Conservation (phyloP, 2,113 vertebrate genomes). For the Ciconia stormi region DNA sequence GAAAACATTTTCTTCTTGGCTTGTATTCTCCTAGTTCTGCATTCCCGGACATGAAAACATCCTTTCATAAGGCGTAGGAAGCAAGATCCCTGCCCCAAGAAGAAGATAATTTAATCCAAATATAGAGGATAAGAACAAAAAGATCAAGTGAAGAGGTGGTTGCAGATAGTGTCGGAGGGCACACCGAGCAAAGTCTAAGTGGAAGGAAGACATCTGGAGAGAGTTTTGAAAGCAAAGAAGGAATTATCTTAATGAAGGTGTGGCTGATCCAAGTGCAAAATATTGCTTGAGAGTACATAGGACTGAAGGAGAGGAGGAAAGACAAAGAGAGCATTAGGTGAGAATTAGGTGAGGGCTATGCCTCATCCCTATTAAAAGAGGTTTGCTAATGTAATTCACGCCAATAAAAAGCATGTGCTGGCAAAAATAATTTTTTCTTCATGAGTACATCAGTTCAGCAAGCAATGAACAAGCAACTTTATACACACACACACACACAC, state of each 20-base stretch:
- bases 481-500: accelerated
- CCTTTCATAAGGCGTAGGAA: background rate
- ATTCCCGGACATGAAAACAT: background rate
- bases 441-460: background rate
- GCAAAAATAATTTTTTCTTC: background rate
- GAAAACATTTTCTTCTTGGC: background rate
- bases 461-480: background rate
- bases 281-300: background rate
- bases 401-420: background rate
- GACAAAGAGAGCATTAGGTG: background rate
- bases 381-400: background rate
- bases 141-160: background rate
- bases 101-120: background rate
- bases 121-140: background rate
- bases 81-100: background rate
- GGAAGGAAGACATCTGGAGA: background rate
- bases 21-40: background rate
- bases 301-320: background rate
- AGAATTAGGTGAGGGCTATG: background rate
- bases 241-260: background rate
- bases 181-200: background rate
- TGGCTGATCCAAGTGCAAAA: background rate
- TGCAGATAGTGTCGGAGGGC: background rate
- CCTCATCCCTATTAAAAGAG: background rate
- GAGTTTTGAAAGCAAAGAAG: conserved; percentile 2